Base-by-base conservation (phyloP, 2,888 invertebrate species). In the Temnothorax unifasciatus region DNA sequence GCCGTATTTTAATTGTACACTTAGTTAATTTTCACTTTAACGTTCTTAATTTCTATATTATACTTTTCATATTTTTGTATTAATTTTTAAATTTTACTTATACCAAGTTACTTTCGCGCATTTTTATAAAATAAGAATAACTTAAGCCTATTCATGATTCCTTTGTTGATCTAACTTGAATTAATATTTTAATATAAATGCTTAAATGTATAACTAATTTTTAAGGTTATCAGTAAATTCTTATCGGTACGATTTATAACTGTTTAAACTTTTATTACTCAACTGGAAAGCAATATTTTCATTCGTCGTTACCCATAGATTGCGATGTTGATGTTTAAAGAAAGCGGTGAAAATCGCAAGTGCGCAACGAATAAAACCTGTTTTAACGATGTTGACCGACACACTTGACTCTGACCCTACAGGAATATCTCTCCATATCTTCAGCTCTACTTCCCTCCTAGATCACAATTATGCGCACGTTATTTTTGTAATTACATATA, bases 341-440 rank as follows among this genome's bases (percentile, higher is more conserved):
- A 94, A 94, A 94, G 94, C 90, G 92, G 93, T 92, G 94, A 93
- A 93, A 94, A 93, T 92, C 77, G 87, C 84, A 87, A 89, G 84
- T 85, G 87, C 84, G 29, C 86, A 3, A 71, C 77, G 86, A 54
- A 87, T 86, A 87, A 92, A 93, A 93, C 92, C 87, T 84, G 93
- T 93, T 93, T 86, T 76, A 69, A 21, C 2, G 47, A 15, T 69
- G 52, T 21, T 59, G 74, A 34, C 6, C 74, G 29, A 66, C 75
- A 69, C 61, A 18, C 52, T 74, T 69, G 75, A 61, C 61, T 64
- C 76, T 75, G 83, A 89, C 87, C 88, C 82, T 84, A 84, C 74
- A 76, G 41, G 81, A 85, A 86, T 86, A 61, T 25, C 21, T 81
- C n/a, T 69, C 74, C 15, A 50, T 54, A 79, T 82, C 69, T 66